Evolutionary conservation across 2,888 invertebrate genomes (phyloP).

Genomic region (Callinectes sapidus): DNA sequence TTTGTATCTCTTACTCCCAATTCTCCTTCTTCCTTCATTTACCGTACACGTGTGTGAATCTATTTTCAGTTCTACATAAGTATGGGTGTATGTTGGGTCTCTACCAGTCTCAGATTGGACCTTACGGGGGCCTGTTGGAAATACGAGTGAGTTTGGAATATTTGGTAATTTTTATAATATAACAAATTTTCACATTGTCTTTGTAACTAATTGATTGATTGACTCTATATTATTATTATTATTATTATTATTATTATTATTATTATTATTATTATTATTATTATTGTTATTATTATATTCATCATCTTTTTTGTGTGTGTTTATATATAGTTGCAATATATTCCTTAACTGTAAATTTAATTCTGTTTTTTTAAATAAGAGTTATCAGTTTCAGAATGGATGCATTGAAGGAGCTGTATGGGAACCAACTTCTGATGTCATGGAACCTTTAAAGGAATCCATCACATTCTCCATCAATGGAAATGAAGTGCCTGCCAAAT

Average conservation of each 20-base stretch:
- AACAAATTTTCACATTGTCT: neutral
- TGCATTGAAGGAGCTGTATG: slow-evolving; percentile 44
- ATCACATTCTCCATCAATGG: slow-evolving; percentile 38
- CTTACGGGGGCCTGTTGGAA: slow-evolving; percentile 57
- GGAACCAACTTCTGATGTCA: slow-evolving; percentile 45
- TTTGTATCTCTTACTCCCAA: neutral
- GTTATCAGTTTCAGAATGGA: slow-evolving; percentile 43
- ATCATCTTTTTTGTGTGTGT: neutral
- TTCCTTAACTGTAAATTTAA: neutral
- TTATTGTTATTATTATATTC: neutral
- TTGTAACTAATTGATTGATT: neutral
- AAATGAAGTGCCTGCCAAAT: slow-evolving; percentile 35
- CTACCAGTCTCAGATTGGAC: slow-evolving; percentile 54
- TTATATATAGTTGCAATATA: neutral
- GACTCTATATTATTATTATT: neutral
- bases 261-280: neutral
- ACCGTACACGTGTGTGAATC: neutral
- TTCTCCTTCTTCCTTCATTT: neutral
- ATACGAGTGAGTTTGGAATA: slow-evolving; percentile 49
- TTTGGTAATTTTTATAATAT: neutral
- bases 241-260: neutral
- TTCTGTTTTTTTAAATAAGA: neutral
- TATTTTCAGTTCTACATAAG: slow-evolving; percentile 56
- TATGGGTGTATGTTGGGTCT: slow-evolving; percentile 63
- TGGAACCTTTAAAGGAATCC: slow-evolving; percentile 41